Evolutionary conservation across 2,113 vertebrate genomes (phyloP).

Genomic region (Coregonus clupeaformis): DNA sequence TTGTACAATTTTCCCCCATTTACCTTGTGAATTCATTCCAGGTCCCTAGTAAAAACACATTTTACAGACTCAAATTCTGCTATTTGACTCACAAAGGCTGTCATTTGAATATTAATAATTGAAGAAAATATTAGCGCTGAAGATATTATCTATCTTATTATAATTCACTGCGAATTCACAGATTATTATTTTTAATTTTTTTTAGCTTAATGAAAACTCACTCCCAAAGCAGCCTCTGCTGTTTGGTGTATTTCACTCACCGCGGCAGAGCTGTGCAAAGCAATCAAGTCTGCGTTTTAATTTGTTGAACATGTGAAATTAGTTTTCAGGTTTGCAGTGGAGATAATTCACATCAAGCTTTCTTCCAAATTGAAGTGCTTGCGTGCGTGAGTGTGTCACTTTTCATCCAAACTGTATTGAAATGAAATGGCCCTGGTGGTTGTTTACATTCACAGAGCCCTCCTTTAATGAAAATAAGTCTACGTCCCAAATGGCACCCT

Average conservation of each 20-base stretch:
- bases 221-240: background rate
- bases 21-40: too few relatives aligned
- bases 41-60: too few relatives aligned
- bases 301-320: constrained; percentile 23
- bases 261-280: background rate
- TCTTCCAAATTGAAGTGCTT: constrained; percentile 24
- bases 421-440: background rate
- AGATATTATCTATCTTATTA: constrained; percentile 2
- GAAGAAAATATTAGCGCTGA: constrained; percentile 6
- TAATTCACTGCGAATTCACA: background rate
- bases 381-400: too few relatives aligned
- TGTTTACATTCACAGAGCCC: constrained; percentile 21
- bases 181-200: background rate
- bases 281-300: background rate
- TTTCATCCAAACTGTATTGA: background rate
- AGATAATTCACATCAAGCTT: constrained; percentile 30
- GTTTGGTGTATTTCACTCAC: background rate
- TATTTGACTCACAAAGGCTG: background rate
- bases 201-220: background rate
- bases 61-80: background rate
- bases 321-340: constrained; percentile 21
- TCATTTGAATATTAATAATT: constrained; percentile 9
- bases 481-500: too few relatives aligned
- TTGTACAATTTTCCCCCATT: background rate
- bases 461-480: constrained; percentile 33